These are phyloP conservation scores for Styela clava DNA, from an alignment of 23 tunicate species.

Conservation along the genomic window DNA sequence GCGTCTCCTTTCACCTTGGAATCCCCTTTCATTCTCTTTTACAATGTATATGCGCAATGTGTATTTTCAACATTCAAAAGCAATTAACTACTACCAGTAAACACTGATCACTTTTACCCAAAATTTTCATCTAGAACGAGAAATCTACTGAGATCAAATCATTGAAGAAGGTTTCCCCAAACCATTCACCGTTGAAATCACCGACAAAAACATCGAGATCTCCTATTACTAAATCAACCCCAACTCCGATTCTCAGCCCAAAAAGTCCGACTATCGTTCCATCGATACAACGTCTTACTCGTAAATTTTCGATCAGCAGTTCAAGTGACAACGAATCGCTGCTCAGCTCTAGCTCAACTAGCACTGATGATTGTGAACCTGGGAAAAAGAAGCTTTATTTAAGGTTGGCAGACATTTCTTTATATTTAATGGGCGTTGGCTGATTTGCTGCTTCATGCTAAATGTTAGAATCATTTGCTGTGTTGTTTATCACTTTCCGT, in stretches of 20 bases:
- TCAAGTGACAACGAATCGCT: constrained; percentile 12
- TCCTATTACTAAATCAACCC: neutral
- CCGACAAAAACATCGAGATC: neutral
- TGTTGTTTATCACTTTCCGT: too few species aligned
- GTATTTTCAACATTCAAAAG: too few species aligned
- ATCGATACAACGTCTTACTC: neutral
- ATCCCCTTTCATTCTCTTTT: too few species aligned
- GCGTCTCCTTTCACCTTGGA: too few species aligned
- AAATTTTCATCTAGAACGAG: too few species aligned
- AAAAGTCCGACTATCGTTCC: neutral
- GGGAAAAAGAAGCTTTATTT: constrained; percentile 1
- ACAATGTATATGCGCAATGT: too few species aligned
- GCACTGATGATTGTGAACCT: neutral
- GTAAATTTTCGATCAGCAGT: neutral
- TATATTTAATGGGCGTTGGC: too few species aligned
- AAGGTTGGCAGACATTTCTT: neutral
- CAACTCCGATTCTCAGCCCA: neutral
- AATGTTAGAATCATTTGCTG: too few species aligned
- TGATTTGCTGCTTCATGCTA: too few species aligned
- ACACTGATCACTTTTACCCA: too few species aligned
- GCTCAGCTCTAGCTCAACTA: constrained; percentile 5
- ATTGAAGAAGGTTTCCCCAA: neutral
- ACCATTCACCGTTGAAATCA: neutral
- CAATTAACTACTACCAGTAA: too few species aligned
- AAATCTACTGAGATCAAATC: neutral